Evolutionary conservation across 2,888 invertebrate species (phyloP), one percentile per base, ranked within the genome.

Genomic region (Phoenoteleia sp.): DNA sequence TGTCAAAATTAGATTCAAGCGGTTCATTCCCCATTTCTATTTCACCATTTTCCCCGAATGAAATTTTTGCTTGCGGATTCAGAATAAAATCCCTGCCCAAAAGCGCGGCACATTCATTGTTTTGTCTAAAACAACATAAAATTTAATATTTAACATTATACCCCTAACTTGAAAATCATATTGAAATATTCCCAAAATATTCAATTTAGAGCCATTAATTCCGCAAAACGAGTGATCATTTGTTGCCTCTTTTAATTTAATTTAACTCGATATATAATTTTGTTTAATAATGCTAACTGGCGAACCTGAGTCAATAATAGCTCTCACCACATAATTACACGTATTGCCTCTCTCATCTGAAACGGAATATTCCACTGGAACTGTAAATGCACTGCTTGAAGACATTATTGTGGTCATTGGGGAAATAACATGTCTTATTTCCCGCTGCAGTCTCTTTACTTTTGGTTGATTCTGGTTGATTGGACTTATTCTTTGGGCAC

Each of bases 401-500:
- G 11, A 17, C 2, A 3, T 19, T 13, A 9, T 19, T 19, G 45
- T 19, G 19, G 45, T 45, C 19, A 19, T 11, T 11, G 45, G 45
- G 19, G 17, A 17, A 19, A 45, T 19, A 19, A 45, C 45, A 45
- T 45, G 45, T 45, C 1, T 56, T 29, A 1, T 23, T 7, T 1
- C 15, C 54, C 1, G 33, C 4, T 15, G 47, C 56, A 25, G n/a
- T 42, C 19, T 52, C 62, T n/a, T 36, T 62, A 6, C 49, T 56
- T n/a, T 25, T 25, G 9, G 67, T 54, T 0, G 7, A 17, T 3
- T 60, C 42, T 19, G 66, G 33, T 36, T 42, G 47, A 6, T 15
- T 27, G 42, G 3, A 4, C 27, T 29, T 66, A 11, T 66, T 47
- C 2, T 66, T 64, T 3, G 79, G 69, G 27, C 69, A 79, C 9